Conservation (phyloP, 2,113 vertebrate genomes). For the Ifrita kowaldi region DNA sequence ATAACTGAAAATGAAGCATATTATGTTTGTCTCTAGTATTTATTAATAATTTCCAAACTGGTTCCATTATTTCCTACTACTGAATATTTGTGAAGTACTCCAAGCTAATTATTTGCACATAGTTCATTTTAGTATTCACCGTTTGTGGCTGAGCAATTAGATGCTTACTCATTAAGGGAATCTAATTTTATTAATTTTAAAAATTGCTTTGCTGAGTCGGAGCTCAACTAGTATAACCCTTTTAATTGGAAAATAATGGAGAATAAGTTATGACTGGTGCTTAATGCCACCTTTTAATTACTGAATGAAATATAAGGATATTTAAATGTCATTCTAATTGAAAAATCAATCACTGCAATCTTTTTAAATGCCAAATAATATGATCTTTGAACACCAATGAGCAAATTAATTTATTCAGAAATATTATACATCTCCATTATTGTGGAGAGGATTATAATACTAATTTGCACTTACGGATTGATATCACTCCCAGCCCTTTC, state of each 20-base stretch:
- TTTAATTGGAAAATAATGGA: constrained; percentile 18
- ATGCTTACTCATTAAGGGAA: not conserved
- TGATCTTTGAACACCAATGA: not conserved
- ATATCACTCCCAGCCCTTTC: not conserved
- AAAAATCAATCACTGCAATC: not conserved
- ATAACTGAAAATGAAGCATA: not conserved
- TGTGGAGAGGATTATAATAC: not conserved
- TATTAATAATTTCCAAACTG: not conserved
- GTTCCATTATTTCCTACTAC: not conserved
- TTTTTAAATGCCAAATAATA: constrained; percentile 4
- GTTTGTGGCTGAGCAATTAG: not conserved
- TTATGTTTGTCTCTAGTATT: not conserved
- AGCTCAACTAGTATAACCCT: not conserved
- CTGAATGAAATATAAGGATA: not conserved
- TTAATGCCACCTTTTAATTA: constrained; percentile 5
- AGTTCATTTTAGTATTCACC: not conserved
- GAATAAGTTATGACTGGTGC: not conserved
- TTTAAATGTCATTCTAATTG: constrained; percentile 10
- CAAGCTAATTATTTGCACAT: not conserved
- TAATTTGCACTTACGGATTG: not conserved
- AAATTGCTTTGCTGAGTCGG: constrained; percentile 24
- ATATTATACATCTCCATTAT: not conserved
- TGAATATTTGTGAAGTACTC: not conserved
- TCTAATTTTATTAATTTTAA: not conserved
- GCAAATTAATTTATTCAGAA: constrained; percentile 8